These are phyloP conservation scores for Melanotaenia duboulayi DNA, from an alignment of 2,113 vertebrate genomes.

Conservation along the genomic window DNA sequence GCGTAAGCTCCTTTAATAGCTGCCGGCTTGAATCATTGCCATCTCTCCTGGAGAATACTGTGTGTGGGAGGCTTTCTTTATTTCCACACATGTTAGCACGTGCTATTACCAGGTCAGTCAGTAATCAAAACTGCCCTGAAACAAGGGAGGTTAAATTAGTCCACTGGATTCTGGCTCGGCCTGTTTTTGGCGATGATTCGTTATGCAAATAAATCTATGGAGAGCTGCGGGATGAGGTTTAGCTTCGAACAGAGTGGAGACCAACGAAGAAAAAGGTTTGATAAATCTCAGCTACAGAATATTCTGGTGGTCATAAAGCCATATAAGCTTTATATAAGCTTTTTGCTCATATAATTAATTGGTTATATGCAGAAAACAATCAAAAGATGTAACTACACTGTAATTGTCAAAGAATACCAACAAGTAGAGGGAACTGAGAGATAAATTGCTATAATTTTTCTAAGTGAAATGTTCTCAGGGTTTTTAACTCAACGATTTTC, in stretches of 20 bases:
- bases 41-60: slow-evolving; percentile 58
- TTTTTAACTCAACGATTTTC: too few relatives aligned
- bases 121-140: slow-evolving; percentile 38
- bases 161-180: slow-evolving; percentile 50
- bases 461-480: too few relatives aligned
- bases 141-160: slow-evolving; percentile 63
- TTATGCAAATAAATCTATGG: slow-evolving; percentile 51
- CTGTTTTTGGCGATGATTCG: slow-evolving; percentile 23
- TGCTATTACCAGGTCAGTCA: slow-evolving; percentile 63
- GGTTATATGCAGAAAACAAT: too few relatives aligned
- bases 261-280: too few relatives aligned
- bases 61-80: slow-evolving; percentile 46
- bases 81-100: slow-evolving; percentile 61
- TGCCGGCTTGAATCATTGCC: slow-evolving; percentile 71
- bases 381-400: too few relatives aligned
- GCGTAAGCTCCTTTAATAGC: slow-evolving; percentile 54
- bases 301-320: too few relatives aligned
- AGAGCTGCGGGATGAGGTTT: background rate
- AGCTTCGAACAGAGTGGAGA: background rate
- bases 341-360: too few relatives aligned
- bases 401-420: too few relatives aligned
- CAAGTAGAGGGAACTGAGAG: too few relatives aligned
- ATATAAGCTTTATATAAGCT: too few relatives aligned
- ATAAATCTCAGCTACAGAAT: too few relatives aligned
- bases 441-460: too few relatives aligned